Percentiles rank a stretch among this genome's conserved stretches.
phyloP scores from a whole-genome alignment of 2,888 invertebrate species.

The Alentia gelatinosa region DNA sequence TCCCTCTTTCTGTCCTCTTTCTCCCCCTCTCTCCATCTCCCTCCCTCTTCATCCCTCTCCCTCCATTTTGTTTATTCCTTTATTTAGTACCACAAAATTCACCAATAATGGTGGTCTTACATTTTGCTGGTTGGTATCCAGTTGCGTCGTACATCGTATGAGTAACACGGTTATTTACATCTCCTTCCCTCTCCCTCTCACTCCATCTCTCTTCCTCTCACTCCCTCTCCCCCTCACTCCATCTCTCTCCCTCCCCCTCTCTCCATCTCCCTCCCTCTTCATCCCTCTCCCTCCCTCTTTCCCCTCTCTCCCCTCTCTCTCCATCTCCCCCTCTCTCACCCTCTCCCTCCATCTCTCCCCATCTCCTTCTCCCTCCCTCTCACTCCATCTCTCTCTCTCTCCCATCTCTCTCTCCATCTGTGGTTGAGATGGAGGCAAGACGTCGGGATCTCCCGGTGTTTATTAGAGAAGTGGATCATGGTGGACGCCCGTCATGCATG shows the following conservation, averaged over 20 bases:
- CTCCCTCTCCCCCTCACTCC: not conserved
- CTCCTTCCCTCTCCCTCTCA: not conserved
- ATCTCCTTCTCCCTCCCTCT: not conserved
- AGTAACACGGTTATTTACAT: too few species aligned
- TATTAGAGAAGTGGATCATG: not conserved
- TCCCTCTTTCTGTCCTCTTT: too few species aligned
- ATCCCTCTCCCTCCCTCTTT: not conserved
- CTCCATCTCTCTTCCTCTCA: not conserved
- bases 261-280: not conserved
- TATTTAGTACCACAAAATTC: too few species aligned
- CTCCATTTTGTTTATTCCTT: too few species aligned
- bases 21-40: too few species aligned
- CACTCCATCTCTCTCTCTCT: not conserved
- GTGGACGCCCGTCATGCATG: not conserved
- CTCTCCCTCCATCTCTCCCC: not conserved
- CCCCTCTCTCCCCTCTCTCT: not conserved
- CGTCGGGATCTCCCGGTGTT: too few species aligned
- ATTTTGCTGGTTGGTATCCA: too few species aligned
- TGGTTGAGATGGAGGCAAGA: too few species aligned
- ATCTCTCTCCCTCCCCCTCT: not conserved
- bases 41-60: too few species aligned
- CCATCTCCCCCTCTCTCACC: not conserved
- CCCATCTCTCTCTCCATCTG: not conserved
- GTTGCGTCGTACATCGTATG: too few species aligned
- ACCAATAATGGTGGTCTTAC: too few species aligned